Evolutionary conservation across 2,888 invertebrate genomes (phyloP).

Genomic region (Xanthia icteritia): DNA sequence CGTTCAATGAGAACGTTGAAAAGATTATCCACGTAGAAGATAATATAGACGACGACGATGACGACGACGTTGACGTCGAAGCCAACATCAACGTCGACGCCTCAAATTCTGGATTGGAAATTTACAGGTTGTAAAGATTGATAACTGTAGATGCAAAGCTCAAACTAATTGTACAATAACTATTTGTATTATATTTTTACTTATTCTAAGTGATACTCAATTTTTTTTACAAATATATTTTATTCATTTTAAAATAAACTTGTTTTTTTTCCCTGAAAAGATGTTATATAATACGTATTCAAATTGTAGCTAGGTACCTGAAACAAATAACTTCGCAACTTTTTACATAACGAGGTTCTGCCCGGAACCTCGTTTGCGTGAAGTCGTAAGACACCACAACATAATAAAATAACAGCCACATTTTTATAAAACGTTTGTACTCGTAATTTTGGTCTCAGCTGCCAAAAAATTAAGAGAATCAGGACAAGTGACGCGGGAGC

Average conservation of each 20-base stretch:
- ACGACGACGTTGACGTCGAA: conserved; percentile 6
- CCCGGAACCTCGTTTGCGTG: neutral
- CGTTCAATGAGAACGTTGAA: conserved; percentile 90
- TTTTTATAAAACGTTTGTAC: neutral
- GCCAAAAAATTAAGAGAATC: neutral
- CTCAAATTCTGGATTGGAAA: conserved; percentile 72
- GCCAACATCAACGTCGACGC: conserved; percentile 17
- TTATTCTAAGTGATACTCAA: conserved; percentile 29
- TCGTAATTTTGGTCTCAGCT: no score
- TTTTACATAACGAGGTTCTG: neutral
- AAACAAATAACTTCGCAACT: neutral
- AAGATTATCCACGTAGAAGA: conserved; percentile 88
- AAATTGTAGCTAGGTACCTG: neutral
- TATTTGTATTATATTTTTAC: neutral
- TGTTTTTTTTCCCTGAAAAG: neutral
- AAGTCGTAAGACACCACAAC: neutral
- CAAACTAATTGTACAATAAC: conserved; percentile 9
- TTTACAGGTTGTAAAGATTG: conserved; percentile 76
- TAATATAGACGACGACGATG: conserved; percentile 57
- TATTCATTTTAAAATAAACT: neutral
- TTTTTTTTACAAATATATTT: conserved; percentile 23
- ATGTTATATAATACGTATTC: no score
- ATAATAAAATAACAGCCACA: neutral
- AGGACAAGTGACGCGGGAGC: neutral
- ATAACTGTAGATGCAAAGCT: neutral